phyloP scores from a whole-genome alignment of 2,888 invertebrate species.

The Ornithoptera priamus region DNA sequence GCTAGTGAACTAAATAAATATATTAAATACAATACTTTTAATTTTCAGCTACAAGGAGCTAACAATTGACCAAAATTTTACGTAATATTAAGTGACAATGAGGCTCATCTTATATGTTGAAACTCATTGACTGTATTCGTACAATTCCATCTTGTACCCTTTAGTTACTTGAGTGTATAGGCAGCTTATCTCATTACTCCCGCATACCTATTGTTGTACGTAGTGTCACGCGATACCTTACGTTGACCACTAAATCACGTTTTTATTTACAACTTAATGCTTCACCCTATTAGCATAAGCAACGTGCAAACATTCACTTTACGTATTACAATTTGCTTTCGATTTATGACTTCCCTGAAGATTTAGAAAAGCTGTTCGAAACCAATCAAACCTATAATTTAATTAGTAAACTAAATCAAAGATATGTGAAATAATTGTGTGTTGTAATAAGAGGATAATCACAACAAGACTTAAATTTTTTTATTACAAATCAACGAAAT shows the following conservation, averaged over 20 bases:
- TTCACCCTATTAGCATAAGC: slow-evolving; percentile 20
- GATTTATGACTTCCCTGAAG: slow-evolving; percentile 29
- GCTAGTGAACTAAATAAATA: too few relatives aligned
- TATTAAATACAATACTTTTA: too few relatives aligned
- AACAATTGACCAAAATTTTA: too few relatives aligned
- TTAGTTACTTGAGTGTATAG: slow-evolving; percentile 4
- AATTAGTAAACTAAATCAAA: neutral
- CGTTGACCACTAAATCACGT: slow-evolving; percentile 29
- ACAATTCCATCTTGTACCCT: neutral
- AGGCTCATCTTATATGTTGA: too few relatives aligned
- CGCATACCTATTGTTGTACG: slow-evolving; percentile 21
- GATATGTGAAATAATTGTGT: neutral
- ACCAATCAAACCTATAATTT: slow-evolving; percentile 4
- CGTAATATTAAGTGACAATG: too few relatives aligned
- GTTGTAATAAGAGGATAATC: neutral
- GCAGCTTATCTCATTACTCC: slow-evolving; percentile 21
- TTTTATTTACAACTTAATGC: slow-evolving; percentile 30
- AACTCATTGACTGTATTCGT: neutral
- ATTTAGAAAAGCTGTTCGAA: slow-evolving; percentile 13
- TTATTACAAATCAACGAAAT: neutral
- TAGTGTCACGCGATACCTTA: slow-evolving; percentile 23
- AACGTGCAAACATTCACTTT: slow-evolving; percentile 30
- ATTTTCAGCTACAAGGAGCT: too few relatives aligned
- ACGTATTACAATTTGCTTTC: slow-evolving; percentile 20
- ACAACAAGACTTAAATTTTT: too few relatives aligned